These are phyloP conservation scores for Ophraella communa DNA, from an alignment of 2,888 invertebrate species.

Conservation along the genomic window DNA sequence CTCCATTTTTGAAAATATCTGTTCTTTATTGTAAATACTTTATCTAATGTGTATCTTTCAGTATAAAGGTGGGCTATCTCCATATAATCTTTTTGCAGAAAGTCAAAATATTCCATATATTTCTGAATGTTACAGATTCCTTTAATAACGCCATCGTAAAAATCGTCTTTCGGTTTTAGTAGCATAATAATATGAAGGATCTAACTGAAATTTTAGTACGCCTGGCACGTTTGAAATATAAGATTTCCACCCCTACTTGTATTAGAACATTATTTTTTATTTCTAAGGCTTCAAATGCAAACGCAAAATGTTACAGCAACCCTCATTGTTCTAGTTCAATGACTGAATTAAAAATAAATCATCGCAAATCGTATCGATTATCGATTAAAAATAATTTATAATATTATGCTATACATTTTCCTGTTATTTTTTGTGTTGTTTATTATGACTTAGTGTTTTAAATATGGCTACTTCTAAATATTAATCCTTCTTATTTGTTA, in stretches of 20 bases:
- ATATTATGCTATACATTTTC: too few relatives aligned
- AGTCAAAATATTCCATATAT: not conserved
- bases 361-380: not conserved
- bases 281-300: slow-evolving; percentile 14
- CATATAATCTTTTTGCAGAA: too few relatives aligned
- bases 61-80: too few relatives aligned
- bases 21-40: too few relatives aligned
- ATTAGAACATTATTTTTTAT: slow-evolving; percentile 6
- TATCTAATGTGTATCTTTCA: too few relatives aligned
- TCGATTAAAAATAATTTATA: too few relatives aligned
- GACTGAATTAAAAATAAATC: not conserved
- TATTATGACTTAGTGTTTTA: too few relatives aligned
- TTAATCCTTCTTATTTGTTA: too few relatives aligned
- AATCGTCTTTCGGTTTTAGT: not conserved
- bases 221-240: not conserved
- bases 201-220: not conserved
- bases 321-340: slow-evolving; percentile 16
- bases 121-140: not conserved
- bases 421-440: too few relatives aligned
- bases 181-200: not conserved
- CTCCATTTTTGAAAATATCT: too few relatives aligned
- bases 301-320: not conserved
- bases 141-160: not conserved
- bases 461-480: too few relatives aligned
- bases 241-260: not conserved